These are phyloP conservation scores for Dicrostonyx torquatus DNA, from an alignment of 2,797 vertebrate species.

Conservation along the genomic window DNA sequence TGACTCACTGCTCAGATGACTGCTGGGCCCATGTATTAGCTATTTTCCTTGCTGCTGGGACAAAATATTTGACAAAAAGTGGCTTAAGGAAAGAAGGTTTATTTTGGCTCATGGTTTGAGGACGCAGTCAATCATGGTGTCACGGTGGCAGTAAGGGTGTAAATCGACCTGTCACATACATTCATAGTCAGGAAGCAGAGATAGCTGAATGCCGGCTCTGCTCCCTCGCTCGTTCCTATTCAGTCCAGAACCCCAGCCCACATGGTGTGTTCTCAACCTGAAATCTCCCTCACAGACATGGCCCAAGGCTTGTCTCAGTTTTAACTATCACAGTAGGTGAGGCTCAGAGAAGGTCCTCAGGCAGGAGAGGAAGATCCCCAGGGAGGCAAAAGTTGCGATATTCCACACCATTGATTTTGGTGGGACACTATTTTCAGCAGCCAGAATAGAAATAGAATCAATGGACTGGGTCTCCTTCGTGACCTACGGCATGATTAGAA, in stretches of 20 bases:
- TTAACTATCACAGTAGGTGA: background rate
- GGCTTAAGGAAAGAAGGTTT: background rate
- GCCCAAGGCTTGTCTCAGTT: background rate
- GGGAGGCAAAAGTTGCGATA: background rate
- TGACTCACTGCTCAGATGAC: accelerated
- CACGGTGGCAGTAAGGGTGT: no score
- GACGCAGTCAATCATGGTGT: background rate
- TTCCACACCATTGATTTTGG: background rate
- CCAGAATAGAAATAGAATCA: background rate
- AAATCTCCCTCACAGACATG: background rate
- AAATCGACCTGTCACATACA: accelerated
- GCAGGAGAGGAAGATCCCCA: background rate
- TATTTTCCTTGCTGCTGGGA: background rate
- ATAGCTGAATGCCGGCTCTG: background rate
- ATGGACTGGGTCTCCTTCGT: background rate
- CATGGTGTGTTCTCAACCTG: background rate
- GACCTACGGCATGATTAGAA: background rate
- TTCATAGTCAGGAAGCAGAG: background rate
- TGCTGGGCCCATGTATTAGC: background rate
- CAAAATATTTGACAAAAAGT: background rate
- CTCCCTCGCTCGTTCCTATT: background rate
- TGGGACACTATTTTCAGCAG: background rate
- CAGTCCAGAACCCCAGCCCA: background rate
- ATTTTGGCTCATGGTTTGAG: background rate
- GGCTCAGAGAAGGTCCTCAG: background rate